Base-by-base conservation (phyloP, 1,140 invertebrate genomes). In the Lutraria rhynchaena region DNA sequence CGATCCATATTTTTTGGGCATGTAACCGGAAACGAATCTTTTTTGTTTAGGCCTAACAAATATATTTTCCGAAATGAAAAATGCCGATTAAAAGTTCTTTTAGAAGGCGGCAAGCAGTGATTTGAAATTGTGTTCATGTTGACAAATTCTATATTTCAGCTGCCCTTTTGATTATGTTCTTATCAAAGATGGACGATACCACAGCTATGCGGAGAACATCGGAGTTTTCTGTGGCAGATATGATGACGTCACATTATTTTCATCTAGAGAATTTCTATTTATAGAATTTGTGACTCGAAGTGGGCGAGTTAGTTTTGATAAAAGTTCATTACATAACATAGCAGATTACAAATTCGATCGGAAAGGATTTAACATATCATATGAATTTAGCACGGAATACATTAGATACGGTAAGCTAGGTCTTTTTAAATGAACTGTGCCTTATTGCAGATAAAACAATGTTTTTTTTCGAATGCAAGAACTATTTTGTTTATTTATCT, bases 111-210 rank as follows among this genome's bases (percentile, higher is more conserved):
- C n/a, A n/a, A n/a, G n/a, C n/a, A n/a, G n/a, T n/a, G n/a, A n/a
- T n/a, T n/a, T n/a, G n/a, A n/a, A n/a, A n/a, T n/a, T n/a, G n/a
- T n/a, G n/a, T n/a, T n/a, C n/a, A n/a, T n/a, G n/a, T n/a, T n/a
- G n/a, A n/a, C n/a, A n/a, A n/a, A n/a, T n/a, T n/a, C n/a, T n/a
- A n/a, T 22, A 11, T 87, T 89, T 17, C 94, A 99, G 98, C 92
- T 99, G 99, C 94, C 99, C 99, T 71, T 99, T 99, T 94, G 99
- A 99, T 94, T 97, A 96, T 93, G 96, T 99, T 78, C 97, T 97
- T 93, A 96, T 99, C 74, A 99, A 96, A 93, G 99, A 99, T 93
- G 99, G 99, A 77, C 93, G 95, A 69, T 95, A 96, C 89, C 96
- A 96, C 91, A 94, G 95, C 58, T 95, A 95, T 85, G 96, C 97